A percentile compares a stretch with the other conserved stretches of the same genome.
Conservation (phyloP, 1,140 invertebrate genomes). For the Nixonia krombeini region DNA sequence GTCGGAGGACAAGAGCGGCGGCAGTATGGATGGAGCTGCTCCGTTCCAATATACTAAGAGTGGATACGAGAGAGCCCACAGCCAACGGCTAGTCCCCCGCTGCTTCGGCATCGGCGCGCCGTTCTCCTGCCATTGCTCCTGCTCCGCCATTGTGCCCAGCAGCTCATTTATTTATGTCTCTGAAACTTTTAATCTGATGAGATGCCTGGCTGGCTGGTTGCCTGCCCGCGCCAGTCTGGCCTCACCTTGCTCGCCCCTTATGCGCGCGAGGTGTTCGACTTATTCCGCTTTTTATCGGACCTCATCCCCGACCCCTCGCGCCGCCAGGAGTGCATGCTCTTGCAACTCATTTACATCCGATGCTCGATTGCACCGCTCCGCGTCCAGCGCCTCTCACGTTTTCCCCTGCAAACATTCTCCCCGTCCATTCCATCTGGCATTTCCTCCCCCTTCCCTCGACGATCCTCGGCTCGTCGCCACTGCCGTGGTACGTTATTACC, state of each 20-base stretch:
- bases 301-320: constrained; percentile 23
- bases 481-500: too few species aligned
- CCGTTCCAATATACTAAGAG: constrained; percentile 65
- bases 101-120: constrained; percentile 39
- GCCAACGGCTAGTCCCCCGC: constrained; percentile 55
- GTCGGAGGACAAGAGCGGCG: constrained; percentile 29
- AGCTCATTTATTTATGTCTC: constrained; percentile 64
- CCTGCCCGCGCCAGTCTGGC: constrained; percentile 19
- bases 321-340: too few species aligned
- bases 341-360: constrained; percentile 16
- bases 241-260: constrained; percentile 27
- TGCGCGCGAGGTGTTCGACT: constrained; percentile 30
- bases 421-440: too few species aligned
- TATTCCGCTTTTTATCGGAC: constrained; percentile 23
- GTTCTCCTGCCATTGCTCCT: constrained; percentile 25
- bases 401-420: too few species aligned
- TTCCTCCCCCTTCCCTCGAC: too few species aligned
- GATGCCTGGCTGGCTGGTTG: constrained; percentile 46
- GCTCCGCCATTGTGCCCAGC: constrained; percentile 54
- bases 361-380: too few species aligned
- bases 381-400: too few species aligned
- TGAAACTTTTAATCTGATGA: constrained; percentile 65
- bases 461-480: too few species aligned
- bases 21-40: constrained; percentile 22
- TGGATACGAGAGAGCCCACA: constrained; percentile 60